phyloP scores from a whole-genome alignment of 2,113 vertebrate species.

The Pseudorasbora parva region DNA sequence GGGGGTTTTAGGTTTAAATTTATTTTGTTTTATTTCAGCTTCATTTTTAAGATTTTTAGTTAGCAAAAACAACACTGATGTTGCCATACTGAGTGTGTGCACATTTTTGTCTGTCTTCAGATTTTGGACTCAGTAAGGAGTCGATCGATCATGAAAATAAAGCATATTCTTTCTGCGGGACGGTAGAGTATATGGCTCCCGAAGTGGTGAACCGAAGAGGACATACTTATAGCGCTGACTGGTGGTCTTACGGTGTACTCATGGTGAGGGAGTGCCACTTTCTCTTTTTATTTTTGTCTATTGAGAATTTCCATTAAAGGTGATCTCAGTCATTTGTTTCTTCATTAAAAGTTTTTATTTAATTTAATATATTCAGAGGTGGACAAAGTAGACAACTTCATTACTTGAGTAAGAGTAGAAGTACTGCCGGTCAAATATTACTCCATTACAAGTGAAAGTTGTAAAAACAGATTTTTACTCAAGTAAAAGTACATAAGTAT shows the following conservation, averaged over 20 bases:
- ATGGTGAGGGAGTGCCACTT: conserved; percentile 72
- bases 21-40: not conserved
- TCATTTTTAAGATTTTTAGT: not conserved
- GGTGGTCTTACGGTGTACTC: conserved; percentile 88
- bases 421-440: too few species aligned
- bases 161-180: conserved; percentile 86
- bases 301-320: not conserved
- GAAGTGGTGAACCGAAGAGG: conserved; percentile 87
- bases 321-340: not conserved
- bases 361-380: not conserved
- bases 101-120: conserved; percentile 60
- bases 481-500: too few species aligned
- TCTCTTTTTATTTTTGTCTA: not conserved
- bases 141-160: conserved; percentile 86
- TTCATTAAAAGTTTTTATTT: not conserved
- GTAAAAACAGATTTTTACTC: too few species aligned
- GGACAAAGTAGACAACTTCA: too few species aligned
- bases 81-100: not conserved
- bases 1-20: too few species aligned
- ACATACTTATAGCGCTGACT: conserved; percentile 85
- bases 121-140: conserved; percentile 88
- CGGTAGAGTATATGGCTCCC: conserved; percentile 88
- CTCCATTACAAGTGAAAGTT: too few species aligned
- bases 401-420: too few species aligned
- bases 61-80: not conserved